Evolutionary conservation across 23 tunicate genomes (phyloP).

Genomic region (Phallusia fumigata): DNA sequence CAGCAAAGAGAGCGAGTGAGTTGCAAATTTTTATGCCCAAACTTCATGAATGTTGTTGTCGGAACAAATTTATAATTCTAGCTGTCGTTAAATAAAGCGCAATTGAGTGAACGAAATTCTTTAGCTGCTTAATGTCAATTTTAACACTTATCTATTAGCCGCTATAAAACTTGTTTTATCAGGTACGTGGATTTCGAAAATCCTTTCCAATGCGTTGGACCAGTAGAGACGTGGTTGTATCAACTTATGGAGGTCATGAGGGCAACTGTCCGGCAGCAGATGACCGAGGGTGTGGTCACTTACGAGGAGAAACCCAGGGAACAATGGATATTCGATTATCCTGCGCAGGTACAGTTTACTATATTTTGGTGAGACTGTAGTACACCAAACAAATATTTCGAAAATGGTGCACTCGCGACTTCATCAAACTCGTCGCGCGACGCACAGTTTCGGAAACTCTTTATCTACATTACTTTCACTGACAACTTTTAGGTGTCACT

Average conservation of each 20-base stretch:
- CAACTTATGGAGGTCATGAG: conserved; percentile 86
- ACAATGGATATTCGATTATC: conserved; percentile 98
- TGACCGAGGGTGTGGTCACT: conserved; percentile 94
- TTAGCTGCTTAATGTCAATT: neutral
- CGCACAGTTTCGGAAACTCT: too few relatives aligned
- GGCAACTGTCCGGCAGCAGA: conserved; percentile 86
- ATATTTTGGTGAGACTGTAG: too few relatives aligned
- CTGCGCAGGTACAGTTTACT: conserved; percentile 84
- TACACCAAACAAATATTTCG: too few relatives aligned
- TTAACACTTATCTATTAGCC: neutral
- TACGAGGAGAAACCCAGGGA: conserved; percentile 98
- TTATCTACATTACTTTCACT: neutral
- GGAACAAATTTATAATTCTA: too few relatives aligned
- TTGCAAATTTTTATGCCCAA: too few relatives aligned
- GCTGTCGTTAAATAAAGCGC: too few relatives aligned
- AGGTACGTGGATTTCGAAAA: conserved; percentile 89
- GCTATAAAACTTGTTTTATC: neutral
- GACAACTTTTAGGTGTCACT: conserved; percentile 63
- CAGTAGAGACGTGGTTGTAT: conserved; percentile 91
- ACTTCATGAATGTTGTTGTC: too few relatives aligned
- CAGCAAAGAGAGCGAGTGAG: conserved; percentile 96
- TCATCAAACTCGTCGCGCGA: too few relatives aligned
- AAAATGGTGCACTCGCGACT: too few relatives aligned
- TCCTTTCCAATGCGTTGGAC: conserved; percentile 88
- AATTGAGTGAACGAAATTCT: neutral